Base-by-base conservation (phyloP, 2,888 invertebrate genomes). In the Hylaea fasciaria region DNA sequence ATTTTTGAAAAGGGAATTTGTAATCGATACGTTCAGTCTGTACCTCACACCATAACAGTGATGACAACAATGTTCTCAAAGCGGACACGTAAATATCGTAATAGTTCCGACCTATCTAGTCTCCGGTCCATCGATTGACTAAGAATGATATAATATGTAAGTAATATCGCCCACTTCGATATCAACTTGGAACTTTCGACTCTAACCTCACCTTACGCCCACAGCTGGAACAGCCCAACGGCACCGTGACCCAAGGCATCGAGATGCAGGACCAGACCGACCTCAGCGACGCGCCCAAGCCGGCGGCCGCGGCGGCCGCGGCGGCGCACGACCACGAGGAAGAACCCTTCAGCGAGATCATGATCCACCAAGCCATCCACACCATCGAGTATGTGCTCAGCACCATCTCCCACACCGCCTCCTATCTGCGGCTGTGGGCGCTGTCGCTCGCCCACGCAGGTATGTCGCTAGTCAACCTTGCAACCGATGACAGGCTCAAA, bases 371-470 rank as follows among this genome's bases (percentile, higher is more conserved):
- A 82, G 96, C 95, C 14, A 99, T 99, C 75, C 98, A 99, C 87
- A 99, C 99, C 0, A 98, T 99, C 64, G 99, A 99, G 91, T 99
- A 97, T 80, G 97, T 98, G 66, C 94, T 99, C 66, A 98, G 98
- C 76, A 98, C 98, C 61, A 96, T 99, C 70, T 98, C 98, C 0
- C 98, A 99, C 82, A 99, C 99, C 0, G 99, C 99, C 0, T 98
- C 98, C 0, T 99, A 99, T 84, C 94, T 99, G 43, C 97, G 99
- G 76, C 93, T 99, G 66, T 99, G 99, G 99, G 99, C 99, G 10
- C 89, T 99, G 73, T 98, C 98, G 47, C 93, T 99, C 63, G 99
- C 99, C 72, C 99, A 99, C 90, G 97, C 97, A 64, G 97, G 97
- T 97, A 93, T 37, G 37, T 37, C n/a, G 8, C n/a, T 14, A 14